A percentile compares a stretch with the other conserved stretches of the same genome.
Evolutionary conservation across 2,888 invertebrate species (phyloP).

Genomic region (Hirtodrosophila histrioides): DNA sequence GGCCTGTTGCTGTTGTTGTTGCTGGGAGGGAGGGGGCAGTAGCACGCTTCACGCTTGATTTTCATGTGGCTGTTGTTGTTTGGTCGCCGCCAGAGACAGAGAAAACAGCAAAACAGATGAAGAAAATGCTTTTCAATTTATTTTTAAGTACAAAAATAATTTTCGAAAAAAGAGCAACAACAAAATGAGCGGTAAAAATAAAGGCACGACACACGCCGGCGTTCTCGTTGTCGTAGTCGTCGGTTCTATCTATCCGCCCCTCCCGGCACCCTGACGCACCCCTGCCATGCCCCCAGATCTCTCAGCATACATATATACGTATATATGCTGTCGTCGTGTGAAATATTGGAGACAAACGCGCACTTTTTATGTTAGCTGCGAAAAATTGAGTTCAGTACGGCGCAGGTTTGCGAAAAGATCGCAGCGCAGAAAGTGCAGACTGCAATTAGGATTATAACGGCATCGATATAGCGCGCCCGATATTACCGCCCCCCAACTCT

Average conservation of each 20-base stretch:
- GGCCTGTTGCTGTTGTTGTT: not conserved
- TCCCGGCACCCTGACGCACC: not conserved
- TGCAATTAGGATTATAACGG: conserved; percentile 45
- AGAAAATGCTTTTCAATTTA: conserved; percentile 80
- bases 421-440: conserved; percentile 58
- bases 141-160: conserved; percentile 82
- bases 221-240: conserved; percentile 25
- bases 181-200: conserved; percentile 66
- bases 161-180: conserved; percentile 33
- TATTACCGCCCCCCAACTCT: not conserved
- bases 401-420: conserved; percentile 80
- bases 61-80: conserved; percentile 75
- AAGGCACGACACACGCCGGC: conserved; percentile 72
- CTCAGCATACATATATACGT: conserved; percentile 20
- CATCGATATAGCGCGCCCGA: conserved; percentile 29
- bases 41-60: conserved; percentile 75
- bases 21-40: conserved; percentile 12
- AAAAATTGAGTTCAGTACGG: conserved; percentile 77
- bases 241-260: conserved; percentile 23
- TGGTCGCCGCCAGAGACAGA: conserved; percentile 25
- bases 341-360: conserved; percentile 82
- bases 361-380: conserved; percentile 76
- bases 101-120: conserved; percentile 46
- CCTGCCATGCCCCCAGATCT: conserved; percentile 9
- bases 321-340: conserved; percentile 64